Conservation (phyloP, 2,888 invertebrate genomes). For the Ophion costatus region DNA sequence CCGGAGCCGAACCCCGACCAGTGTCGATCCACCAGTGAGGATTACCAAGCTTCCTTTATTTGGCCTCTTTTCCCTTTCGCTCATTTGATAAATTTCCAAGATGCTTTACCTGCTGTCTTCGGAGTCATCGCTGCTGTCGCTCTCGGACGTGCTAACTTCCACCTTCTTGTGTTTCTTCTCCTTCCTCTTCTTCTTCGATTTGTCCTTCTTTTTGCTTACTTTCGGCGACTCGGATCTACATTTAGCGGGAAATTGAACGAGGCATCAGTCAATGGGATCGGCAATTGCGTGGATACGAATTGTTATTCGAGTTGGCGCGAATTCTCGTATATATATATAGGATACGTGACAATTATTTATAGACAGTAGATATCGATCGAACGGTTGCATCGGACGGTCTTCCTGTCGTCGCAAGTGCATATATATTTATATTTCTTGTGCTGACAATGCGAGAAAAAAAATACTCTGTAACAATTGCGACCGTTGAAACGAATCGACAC, state of each 20-base stretch:
- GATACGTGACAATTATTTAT: constrained; percentile 28
- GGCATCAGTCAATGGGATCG: constrained; percentile 6
- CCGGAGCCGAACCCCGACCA: too few species aligned
- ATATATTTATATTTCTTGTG: constrained; percentile 76
- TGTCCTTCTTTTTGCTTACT: constrained; percentile 81
- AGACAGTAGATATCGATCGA: constrained; percentile 65
- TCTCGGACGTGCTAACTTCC: constrained; percentile 79
- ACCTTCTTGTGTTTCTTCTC: constrained; percentile 81
- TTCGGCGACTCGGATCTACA: constrained; percentile 82
- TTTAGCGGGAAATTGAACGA: constrained; percentile 44
- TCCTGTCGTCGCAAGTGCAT: constrained; percentile 81
- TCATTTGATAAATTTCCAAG: neutral
- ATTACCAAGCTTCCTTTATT: neutral
- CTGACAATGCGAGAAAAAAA: constrained; percentile 77
- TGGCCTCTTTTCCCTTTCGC: neutral
- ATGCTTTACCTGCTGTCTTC: constrained; percentile 80
- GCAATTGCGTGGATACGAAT: constrained; percentile 6
- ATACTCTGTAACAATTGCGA: constrained; percentile 69
- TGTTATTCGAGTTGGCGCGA: constrained; percentile 14
- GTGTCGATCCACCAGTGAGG: too few species aligned
- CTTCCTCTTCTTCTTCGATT: constrained; percentile 82
- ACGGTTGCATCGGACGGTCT: constrained; percentile 80
- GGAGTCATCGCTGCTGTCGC: constrained; percentile 80
- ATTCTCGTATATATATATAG: constrained; percentile 2
- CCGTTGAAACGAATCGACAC: constrained; percentile 42